phyloP scores from a whole-genome alignment of 2,888 invertebrate genomes.

The Halictus quadricinctus region DNA sequence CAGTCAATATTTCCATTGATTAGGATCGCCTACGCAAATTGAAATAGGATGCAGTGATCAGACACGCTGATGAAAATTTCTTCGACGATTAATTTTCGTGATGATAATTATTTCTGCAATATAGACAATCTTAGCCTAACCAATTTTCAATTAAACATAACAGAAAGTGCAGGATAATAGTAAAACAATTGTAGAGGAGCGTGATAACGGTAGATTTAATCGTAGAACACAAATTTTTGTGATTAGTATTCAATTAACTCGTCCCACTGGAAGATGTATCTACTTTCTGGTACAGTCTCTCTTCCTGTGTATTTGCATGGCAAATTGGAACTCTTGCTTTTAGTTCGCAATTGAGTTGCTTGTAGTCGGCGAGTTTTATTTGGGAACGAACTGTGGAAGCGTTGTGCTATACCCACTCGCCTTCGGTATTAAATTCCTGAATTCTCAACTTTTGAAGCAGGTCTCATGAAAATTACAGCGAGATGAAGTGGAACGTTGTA shows the following conservation, averaged over 20 bases:
- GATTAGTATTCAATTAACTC: background rate
- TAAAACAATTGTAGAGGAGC: background rate
- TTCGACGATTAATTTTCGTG: background rate
- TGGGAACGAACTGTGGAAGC: background rate
- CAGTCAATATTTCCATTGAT: background rate
- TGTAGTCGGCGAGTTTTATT: background rate
- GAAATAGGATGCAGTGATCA: background rate
- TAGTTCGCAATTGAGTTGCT: background rate
- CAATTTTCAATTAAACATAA: background rate
- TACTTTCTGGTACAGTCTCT: background rate
- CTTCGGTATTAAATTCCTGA: background rate
- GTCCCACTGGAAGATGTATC: background rate
- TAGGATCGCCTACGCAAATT: background rate
- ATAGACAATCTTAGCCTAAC: background rate
- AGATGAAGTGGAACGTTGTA: background rate
- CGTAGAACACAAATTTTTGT: background rate
- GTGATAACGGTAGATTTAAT: too few species aligned
- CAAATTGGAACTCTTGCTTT: background rate
- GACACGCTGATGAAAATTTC: background rate
- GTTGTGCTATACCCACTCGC: background rate
- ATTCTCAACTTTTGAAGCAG: background rate
- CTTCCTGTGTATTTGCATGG: background rate
- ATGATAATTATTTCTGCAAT: background rate
- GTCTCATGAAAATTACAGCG: background rate
- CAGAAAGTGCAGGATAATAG: background rate